A percentile compares a stretch with the other conserved stretches of the same genome.
Evolutionary conservation across 2,797 vertebrate genomes (phyloP).

Genomic region (Gallirallus australis): DNA sequence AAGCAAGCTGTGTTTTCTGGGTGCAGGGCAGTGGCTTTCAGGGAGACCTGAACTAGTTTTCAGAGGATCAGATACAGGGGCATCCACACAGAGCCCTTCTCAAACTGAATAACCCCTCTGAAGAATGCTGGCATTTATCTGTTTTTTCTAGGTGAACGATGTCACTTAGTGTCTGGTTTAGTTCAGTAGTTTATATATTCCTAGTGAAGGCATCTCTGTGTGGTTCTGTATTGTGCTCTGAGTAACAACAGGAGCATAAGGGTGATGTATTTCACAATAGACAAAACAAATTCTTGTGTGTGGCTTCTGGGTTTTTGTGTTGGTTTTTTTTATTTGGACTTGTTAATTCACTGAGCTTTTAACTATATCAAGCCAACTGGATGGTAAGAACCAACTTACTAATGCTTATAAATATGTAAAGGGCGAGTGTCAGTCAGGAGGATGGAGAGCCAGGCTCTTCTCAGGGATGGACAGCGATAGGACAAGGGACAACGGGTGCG

Average conservation of each 20-base stretch:
- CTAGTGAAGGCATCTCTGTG: not conserved
- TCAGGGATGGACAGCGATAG: no score
- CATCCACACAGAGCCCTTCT: not conserved
- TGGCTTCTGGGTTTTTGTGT: not conserved
- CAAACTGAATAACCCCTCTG: not conserved
- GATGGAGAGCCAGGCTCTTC: no score
- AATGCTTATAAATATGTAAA: no score
- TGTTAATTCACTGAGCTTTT: not conserved
- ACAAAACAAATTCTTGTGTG: not conserved
- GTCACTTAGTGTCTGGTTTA: not conserved
- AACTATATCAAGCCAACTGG: not conserved
- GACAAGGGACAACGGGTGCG: no score
- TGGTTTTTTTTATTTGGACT: not conserved
- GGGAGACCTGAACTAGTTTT: not conserved
- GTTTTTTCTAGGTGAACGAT: accelerated
- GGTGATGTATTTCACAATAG: not conserved
- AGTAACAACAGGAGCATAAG: not conserved
- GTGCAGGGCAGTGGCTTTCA: not conserved
- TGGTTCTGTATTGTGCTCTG: not conserved
- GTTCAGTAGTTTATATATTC: not conserved
- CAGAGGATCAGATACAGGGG: not conserved
- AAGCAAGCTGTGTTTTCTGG: not conserved
- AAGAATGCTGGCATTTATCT: not conserved
- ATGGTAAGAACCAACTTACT: not conserved
- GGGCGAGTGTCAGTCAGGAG: no score